Evolutionary conservation across 2,888 invertebrate genomes (phyloP).

Genomic region (Oscheius sp.): DNA sequence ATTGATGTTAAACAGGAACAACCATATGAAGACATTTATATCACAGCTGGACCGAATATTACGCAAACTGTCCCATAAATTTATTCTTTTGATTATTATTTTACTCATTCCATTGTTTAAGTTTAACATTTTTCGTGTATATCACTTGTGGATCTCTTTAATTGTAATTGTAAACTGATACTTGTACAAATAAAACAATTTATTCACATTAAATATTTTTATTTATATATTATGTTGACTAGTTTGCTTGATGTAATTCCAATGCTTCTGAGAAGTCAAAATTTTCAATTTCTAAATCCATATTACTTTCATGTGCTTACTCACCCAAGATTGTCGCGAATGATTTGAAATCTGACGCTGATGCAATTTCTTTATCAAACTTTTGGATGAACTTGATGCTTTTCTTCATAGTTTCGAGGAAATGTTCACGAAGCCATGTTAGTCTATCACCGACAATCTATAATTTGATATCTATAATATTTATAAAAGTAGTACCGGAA

Average conservation of each 20-base stretch:
- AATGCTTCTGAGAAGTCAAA: not conserved
- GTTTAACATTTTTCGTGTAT: no score
- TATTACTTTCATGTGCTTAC: no score
- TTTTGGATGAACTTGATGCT: conserved; percentile 39
- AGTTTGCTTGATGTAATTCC: not conserved
- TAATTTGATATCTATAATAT: not conserved
- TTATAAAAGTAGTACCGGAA: conserved; percentile 35
- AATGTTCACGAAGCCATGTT: conserved; percentile 44
- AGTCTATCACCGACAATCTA: conserved; percentile 47
- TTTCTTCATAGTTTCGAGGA: conserved; percentile 40
- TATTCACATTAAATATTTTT: no score
- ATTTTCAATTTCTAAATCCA: not conserved
- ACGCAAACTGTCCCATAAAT: conserved; percentile 34
- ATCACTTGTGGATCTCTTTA: no score
- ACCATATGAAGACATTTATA: conserved; percentile 63
- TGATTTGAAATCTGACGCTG: not conserved
- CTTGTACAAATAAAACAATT: no score
- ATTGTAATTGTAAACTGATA: no score
- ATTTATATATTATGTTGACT: no score
- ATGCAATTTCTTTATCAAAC: conserved; percentile 33
- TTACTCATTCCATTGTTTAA: no score
- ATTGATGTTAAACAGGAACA: conserved; percentile 61
- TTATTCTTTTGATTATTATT: no score
- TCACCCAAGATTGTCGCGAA: not conserved
- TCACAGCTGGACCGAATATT: conserved; percentile 62